These are phyloP conservation scores for Gymnogyps californianus DNA, from an alignment of 2,113 vertebrate species.

Conservation along the genomic window DNA sequence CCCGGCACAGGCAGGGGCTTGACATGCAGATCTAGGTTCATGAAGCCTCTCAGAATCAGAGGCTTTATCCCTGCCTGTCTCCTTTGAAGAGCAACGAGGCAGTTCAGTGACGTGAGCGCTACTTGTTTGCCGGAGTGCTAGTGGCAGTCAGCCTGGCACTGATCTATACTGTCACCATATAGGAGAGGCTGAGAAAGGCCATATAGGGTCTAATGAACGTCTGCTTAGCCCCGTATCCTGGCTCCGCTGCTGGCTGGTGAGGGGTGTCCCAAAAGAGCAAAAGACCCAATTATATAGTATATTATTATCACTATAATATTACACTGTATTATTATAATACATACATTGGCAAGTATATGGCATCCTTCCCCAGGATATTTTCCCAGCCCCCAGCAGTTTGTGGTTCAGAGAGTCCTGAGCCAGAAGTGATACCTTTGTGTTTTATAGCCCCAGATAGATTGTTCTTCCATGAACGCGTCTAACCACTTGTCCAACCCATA, in stretches of 20 bases:
- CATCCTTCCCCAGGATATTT: not conserved
- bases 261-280: not conserved
- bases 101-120: not conserved
- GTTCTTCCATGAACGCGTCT: not conserved
- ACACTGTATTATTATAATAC: not conserved
- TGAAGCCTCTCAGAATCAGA: not conserved
- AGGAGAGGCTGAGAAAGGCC: not conserved
- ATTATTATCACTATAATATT: not conserved
- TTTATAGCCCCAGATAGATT: not conserved
- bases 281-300: not conserved
- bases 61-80: not conserved
- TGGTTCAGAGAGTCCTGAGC: not conserved
- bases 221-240: not conserved
- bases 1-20: not conserved
- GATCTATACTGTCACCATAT: not conserved
- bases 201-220: not conserved
- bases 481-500: not conserved
- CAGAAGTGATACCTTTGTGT: not conserved
- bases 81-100: not conserved
- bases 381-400: not conserved
- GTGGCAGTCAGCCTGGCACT: fast-evolving
- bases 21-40: not conserved
- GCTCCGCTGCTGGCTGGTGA: not conserved
- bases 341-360: not conserved
- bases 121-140: not conserved